Evolutionary conservation across 2,113 vertebrate genomes (phyloP).

Genomic region (Eclectus roratus): DNA sequence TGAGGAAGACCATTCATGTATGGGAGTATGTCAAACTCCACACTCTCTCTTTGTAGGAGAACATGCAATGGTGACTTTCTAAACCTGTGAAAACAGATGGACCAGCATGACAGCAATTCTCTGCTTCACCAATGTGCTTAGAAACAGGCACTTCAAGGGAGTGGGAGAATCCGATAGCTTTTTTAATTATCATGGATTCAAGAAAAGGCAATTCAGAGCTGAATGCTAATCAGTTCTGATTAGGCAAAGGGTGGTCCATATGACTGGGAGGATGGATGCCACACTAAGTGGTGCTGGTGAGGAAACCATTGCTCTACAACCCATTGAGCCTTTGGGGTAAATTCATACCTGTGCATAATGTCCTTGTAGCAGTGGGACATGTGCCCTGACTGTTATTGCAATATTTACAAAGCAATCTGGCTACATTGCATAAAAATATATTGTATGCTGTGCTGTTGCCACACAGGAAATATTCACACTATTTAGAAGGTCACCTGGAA

Average conservation of each 20-base stretch:
- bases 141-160: background rate
- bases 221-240: background rate
- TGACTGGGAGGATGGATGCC: background rate
- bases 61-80: background rate
- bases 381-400: background rate
- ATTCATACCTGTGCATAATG: background rate
- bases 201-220: background rate
- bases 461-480: background rate
- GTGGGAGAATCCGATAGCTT: background rate
- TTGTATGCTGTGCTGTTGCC: background rate
- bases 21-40: background rate
- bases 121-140: background rate
- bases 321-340: background rate
- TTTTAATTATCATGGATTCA: rapidly evolving
- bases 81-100: background rate
- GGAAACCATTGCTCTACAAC: background rate
- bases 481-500: background rate
- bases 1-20: background rate
- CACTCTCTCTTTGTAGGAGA: background rate
- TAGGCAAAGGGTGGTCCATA: background rate
- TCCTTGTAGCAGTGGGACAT: background rate
- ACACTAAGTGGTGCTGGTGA: background rate
- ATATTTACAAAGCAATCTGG: background rate
- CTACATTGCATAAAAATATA: background rate
- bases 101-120: background rate